Base-by-base conservation (phyloP, 2,113 vertebrate genomes). In the Percopsis transmontana region DNA sequence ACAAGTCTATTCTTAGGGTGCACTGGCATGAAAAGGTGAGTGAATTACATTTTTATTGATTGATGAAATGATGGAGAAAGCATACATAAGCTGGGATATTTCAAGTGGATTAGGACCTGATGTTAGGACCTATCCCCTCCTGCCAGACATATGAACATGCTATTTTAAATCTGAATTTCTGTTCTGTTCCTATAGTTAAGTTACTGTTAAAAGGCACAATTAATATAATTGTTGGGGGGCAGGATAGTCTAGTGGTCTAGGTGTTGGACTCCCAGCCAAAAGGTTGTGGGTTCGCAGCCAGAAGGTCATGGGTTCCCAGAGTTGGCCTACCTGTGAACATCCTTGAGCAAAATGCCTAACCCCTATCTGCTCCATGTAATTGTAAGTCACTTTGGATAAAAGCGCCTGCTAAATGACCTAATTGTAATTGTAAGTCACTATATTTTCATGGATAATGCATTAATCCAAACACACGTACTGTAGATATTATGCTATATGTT, bases 401-500 rank as follows among this genome's bases (percentile, higher is more conserved):
- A n/a, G n/a, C n/a, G n/a, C n/a, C n/a, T n/a, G n/a, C n/a, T n/a
- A n/a, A n/a, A n/a, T n/a, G n/a, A n/a, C n/a, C n/a, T n/a, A n/a
- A n/a, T n/a, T n/a, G n/a, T n/a, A n/a, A n/a, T n/a, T n/a, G n/a
- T n/a, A n/a, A n/a, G n/a, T n/a, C n/a, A n/a, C n/a, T n/a, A n/a
- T n/a, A n/a, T n/a, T n/a, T n/a, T n/a, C n/a, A 18, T 60, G 52
- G 88, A 85, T 94, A 92, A 66, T 21, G 85, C 89, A 44, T 91
- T 92, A 94, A 95, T 93, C 87, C 81, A 74, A 86, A 74, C 66
- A 67, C 66, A 74, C 76, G 85, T 81, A 91, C 81, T 92, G 91
- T 90, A 92, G 86, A 88, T 93, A 81, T 88, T 85, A 93, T 90
- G 87, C 77, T 91, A 83, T 88, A 91, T 93, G 91, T 89, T 72